These are phyloP conservation scores for Leptinotarsa texana DNA, from an alignment of 1,140 invertebrate species.

Conservation along the genomic window DNA sequence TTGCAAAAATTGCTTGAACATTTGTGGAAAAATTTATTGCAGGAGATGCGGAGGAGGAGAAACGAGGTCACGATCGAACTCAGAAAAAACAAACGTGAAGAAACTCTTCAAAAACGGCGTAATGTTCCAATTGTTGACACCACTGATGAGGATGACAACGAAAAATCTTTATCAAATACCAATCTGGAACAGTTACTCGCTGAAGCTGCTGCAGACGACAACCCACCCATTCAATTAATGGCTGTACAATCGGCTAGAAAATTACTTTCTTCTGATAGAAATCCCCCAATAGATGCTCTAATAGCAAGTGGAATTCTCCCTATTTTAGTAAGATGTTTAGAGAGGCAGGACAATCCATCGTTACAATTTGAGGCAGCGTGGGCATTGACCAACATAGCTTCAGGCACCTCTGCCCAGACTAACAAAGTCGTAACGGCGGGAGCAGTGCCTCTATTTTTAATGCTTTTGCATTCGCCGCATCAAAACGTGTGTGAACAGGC, in stretches of 20 bases:
- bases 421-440: constrained; percentile 92
- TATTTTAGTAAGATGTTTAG: constrained; percentile 88
- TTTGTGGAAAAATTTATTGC: constrained; percentile 22
- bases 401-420: constrained; percentile 94
- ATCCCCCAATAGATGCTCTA: constrained; percentile 97
- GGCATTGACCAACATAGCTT: constrained; percentile 99
- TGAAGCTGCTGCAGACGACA: constrained; percentile 70
- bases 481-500: constrained; percentile 99
- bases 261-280: constrained; percentile 93
- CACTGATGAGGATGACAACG: constrained; percentile 79
- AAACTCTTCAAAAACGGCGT: constrained; percentile 91
- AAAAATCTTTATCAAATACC: constrained; percentile 67
- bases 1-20: neutral
- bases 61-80: constrained; percentile 95
- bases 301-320: constrained; percentile 93
- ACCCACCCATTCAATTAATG: constrained; percentile 73
- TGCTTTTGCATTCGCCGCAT: constrained; percentile 87
- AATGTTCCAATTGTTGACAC: constrained; percentile 87
- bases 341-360: constrained; percentile 83
- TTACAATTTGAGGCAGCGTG: constrained; percentile 99
- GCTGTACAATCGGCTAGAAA: constrained; percentile 90
- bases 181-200: constrained; percentile 73
- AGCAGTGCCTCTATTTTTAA: constrained; percentile 93
- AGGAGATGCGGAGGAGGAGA: constrained; percentile 94
- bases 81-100: constrained; percentile 95